Conservation (phyloP, 2,888 invertebrate species). For the Cyaniris semiargus region DNA sequence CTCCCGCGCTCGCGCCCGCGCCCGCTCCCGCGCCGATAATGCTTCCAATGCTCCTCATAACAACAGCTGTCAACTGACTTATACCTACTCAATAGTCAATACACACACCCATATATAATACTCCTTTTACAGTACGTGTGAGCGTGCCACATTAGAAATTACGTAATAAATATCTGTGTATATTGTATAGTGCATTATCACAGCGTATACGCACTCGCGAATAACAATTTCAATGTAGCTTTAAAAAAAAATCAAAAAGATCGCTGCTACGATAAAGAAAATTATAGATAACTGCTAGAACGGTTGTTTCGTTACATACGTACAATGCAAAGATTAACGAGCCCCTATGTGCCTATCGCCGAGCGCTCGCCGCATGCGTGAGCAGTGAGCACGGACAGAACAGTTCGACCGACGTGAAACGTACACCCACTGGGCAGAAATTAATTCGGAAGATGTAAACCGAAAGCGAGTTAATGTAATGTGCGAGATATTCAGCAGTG, state of each 20-base stretch:
- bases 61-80: not conserved
- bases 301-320: not conserved
- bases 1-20: no score
- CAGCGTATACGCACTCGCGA: not conserved
- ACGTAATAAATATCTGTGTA: not conserved
- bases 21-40: not conserved
- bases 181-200: not conserved
- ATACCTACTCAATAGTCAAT: not conserved
- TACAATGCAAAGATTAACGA: not conserved
- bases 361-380: not conserved
- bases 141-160: not conserved
- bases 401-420: not conserved
- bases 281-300: not conserved
- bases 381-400: not conserved
- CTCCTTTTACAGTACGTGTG: not conserved
- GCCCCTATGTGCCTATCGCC: no score
- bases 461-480: not conserved
- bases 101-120: not conserved
- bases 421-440: not conserved
- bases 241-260: not conserved
- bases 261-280: not conserved
- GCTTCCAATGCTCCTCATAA: not conserved
- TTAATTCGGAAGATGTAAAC: not conserved
- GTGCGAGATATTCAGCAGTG: not conserved
- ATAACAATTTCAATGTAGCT: not conserved